Base-by-base conservation (phyloP, 2,888 invertebrate species). In the Coremacera marginata region DNA sequence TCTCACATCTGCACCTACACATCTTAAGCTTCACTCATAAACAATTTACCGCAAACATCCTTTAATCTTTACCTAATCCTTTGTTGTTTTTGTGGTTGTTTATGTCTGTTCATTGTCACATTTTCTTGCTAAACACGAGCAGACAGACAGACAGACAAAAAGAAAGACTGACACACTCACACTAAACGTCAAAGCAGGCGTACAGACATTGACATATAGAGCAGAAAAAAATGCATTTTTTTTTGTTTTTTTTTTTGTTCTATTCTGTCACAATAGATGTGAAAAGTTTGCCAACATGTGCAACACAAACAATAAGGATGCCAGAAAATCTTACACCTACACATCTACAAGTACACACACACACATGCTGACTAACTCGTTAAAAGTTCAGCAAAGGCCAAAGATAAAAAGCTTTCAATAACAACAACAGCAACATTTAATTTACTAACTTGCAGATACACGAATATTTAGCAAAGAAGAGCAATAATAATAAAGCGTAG, bases 71-170 rank as follows among this genome's bases (percentile, higher is more conserved):
- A 22, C 49, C 51, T 68, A 68, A 68, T 68, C 68, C 49, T 68
- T 68, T 68, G 68, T 51, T 49, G 51, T 51, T 68, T 25, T 60
- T 60, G n/a, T 9, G 55, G 14, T 31, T 65, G 67, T 67, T 75
- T 65, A 67, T 67, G 74, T 65, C 74, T 75, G 74, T 75, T 75
- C 67, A 67, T 75, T 75, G 74, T 75, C 74, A 75, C 74, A 75
- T 75, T 75, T 75, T 31, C 55, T 19, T 27, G 34, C 65, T 34
- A 0, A 19, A 65, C 52, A 67, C 63, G 8, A 60, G 14, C 34
- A 60, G 71, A 60, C 57, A 60, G 25, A 71, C 34, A 60, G 60
- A 60, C 57, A 60, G 25, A 71, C 55, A 57, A 19, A 57, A 14
- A 57, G 19, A 72, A 3, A 11, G 37, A 27, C 16, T 34, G 19